Percentiles rank a stretch among this genome's conserved stretches.
These are phyloP conservation scores for Zoanthus gigantus DNA, from an alignment of 92 coral and sea anemone genomes.

Conservation along the genomic window DNA sequence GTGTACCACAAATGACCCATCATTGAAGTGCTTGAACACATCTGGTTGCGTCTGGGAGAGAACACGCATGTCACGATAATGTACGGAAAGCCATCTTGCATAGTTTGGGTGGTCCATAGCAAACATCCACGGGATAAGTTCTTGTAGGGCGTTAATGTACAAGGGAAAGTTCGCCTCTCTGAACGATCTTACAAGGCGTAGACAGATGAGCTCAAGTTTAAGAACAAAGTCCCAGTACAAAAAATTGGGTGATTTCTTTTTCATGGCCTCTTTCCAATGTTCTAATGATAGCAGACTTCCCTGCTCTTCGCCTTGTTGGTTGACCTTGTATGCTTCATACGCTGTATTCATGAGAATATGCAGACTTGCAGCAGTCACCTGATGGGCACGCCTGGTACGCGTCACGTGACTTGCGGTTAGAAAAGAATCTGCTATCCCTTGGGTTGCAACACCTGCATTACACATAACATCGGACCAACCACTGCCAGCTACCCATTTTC, in stretches of 20 bases:
- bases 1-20: constrained; percentile 52
- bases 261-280: not conserved
- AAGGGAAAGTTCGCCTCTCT: constrained; percentile 44
- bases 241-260: not conserved
- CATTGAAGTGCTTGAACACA: constrained; percentile 49
- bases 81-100: no score
- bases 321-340: not conserved
- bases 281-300: constrained; percentile 8
- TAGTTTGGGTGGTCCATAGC: constrained; percentile 50
- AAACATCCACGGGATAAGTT: constrained; percentile 76
- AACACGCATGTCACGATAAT: constrained; percentile 32
- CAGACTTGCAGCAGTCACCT: constrained; percentile 6
- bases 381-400: no score
- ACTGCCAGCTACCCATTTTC: constrained; percentile 23
- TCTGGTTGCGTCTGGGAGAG: constrained; percentile 50
- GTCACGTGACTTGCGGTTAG: no score
- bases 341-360: constrained; percentile 29
- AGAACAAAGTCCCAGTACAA: constrained; percentile 33
- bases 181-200: constrained; percentile 3
- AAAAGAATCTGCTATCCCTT: constrained; percentile 24
- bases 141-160: constrained; percentile 56
- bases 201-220: constrained; percentile 46
- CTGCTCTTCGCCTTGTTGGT: not conserved
- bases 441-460: constrained; percentile 39
- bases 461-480: constrained; percentile 5